Percentiles rank a stretch among this genome's conserved stretches.
Evolutionary conservation across 1,140 invertebrate genomes (phyloP).

Genomic region (honey bee (Apis mellifera)): DNA sequence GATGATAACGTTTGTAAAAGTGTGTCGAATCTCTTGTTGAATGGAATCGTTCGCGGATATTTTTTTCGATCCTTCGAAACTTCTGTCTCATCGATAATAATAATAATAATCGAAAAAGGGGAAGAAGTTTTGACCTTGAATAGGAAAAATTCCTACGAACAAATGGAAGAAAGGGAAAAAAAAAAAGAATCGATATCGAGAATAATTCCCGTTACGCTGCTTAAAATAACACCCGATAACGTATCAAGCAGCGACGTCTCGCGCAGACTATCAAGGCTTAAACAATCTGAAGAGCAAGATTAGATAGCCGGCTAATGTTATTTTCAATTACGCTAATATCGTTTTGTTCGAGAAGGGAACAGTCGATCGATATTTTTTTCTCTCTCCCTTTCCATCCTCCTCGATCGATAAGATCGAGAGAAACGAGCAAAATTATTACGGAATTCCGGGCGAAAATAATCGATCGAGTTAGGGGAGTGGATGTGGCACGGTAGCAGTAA

Average conservation of each 20-base stretch:
- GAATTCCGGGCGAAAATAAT: background rate
- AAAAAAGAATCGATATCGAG: background rate
- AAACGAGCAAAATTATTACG: background rate
- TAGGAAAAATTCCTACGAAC: no score
- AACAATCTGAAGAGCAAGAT: background rate
- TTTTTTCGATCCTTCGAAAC: no score
- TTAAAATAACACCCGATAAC: background rate
- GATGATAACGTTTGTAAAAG: background rate
- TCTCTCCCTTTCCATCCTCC: no score
- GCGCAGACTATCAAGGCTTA: background rate
- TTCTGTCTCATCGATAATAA: no score
- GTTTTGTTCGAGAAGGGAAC: background rate
- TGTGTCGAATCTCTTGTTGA: background rate
- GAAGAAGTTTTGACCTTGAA: no score
- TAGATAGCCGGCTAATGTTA: background rate
- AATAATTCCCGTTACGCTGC: background rate
- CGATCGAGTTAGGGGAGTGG: no score
- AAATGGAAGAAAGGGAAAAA: no score
- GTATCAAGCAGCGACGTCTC: background rate
- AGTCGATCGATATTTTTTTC: background rate
- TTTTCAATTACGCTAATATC: background rate
- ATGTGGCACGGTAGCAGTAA: no score
- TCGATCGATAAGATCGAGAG: background rate
- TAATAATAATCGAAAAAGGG: no score
- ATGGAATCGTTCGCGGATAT: background rate